A percentile compares a stretch with the other conserved stretches of the same genome.
phyloP scores from a whole-genome alignment of 2,888 invertebrate species.

The Standfussiana lucernea region DNA sequence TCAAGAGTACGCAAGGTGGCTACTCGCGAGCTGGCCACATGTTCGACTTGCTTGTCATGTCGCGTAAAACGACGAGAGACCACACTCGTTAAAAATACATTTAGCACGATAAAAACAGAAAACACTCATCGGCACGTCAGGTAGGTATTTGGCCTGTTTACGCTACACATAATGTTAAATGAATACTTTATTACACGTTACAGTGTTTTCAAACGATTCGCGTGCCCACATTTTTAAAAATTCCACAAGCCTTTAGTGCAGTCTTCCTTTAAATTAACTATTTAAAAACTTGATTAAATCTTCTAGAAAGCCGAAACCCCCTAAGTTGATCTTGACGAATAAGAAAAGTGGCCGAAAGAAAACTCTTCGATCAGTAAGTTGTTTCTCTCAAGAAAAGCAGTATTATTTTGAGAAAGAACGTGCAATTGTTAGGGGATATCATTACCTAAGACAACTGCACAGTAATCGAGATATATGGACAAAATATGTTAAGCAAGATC shows the following conservation, averaged over 20 bases:
- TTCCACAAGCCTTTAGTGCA: conserved; percentile 2
- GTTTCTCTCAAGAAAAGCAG: conserved; percentile 9
- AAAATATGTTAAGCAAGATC: conserved; percentile 59
- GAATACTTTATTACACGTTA: conserved; percentile 66
- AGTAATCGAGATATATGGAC: conserved; percentile 34
- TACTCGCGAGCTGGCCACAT: conserved; percentile 65
- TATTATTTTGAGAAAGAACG: not conserved
- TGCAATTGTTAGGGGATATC: conserved; percentile 13
- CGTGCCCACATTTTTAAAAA: conserved; percentile 33
- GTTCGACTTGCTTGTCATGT: conserved; percentile 70
- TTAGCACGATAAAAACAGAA: conserved; percentile 76
- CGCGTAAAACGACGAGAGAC: conserved; percentile 74
- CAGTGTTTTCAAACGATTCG: conserved; percentile 59
- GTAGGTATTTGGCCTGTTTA: conserved; percentile 76
- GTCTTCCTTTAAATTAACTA: conserved; percentile 22
- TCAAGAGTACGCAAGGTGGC: conserved; percentile 83
- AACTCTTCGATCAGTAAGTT: not conserved
- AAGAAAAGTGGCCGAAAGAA: not conserved
- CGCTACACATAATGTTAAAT: conserved; percentile 65
- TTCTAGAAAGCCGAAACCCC: not conserved
- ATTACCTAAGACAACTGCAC: conserved; percentile 27
- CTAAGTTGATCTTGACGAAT: not conserved
- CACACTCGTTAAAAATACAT: conserved; percentile 79
- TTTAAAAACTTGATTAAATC: conserved; percentile 5
- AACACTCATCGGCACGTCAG: conserved; percentile 74